A percentile compares a stretch with the other conserved stretches of the same genome.
Conservation (phyloP, 2,113 vertebrate genomes). For the Alouatta palliata region DNA sequence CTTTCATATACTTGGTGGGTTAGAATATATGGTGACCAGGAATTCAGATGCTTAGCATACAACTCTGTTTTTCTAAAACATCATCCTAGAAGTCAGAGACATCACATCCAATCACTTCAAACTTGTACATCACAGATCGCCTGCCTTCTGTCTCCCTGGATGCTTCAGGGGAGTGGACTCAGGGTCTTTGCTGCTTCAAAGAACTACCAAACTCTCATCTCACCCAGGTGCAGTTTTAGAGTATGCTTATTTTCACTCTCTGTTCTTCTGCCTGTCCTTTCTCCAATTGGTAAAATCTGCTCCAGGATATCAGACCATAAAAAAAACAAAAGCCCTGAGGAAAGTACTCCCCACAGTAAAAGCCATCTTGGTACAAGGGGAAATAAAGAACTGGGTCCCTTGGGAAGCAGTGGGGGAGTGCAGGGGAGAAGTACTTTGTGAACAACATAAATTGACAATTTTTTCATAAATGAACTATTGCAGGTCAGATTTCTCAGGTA, state of each 20-base stretch:
- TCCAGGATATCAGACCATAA: not conserved
- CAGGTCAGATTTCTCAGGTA: not conserved
- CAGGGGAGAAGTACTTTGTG: too few relatives aligned
- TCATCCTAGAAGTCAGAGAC: not conserved
- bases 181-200: not conserved
- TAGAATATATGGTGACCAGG: not conserved
- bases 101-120: not conserved
- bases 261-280: not conserved
- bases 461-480: not conserved
- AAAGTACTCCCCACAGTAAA: not conserved
- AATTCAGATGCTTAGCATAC: not conserved
- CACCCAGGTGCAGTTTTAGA: too few relatives aligned
- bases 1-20: not conserved
- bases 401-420: not conserved
- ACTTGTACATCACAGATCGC: rapidly evolving
- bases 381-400: not conserved
- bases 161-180: not conserved
- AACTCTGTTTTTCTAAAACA: not conserved
- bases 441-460: not conserved
- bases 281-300: not conserved
- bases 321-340: not conserved
- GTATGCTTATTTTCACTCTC: too few relatives aligned
- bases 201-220: not conserved
- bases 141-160: not conserved
- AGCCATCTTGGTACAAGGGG: not conserved